phyloP scores from a whole-genome alignment of 64 coral and sea anemone genomes.

The Catalaphyllia jardinei region DNA sequence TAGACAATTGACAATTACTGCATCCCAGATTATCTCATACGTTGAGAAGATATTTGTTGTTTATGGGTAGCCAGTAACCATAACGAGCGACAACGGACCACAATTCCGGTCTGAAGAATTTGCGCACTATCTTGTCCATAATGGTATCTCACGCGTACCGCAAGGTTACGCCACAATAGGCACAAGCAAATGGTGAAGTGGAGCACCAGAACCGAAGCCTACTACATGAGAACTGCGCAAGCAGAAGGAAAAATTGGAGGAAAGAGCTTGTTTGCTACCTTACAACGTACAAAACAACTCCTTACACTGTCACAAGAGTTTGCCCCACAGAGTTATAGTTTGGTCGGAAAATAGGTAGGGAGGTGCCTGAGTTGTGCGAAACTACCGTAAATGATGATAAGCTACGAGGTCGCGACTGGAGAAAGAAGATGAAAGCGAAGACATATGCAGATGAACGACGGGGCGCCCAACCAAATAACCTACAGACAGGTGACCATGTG shows the following conservation, averaged over 20 bases:
- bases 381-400: conserved; percentile 1
- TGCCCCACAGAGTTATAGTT: conserved; percentile 57
- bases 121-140: too few relatives aligned
- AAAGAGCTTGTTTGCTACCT: too few relatives aligned
- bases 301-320: too few relatives aligned
- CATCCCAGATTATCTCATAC: too few relatives aligned
- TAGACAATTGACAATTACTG: too few relatives aligned
- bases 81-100: too few relatives aligned
- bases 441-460: conserved; percentile 26
- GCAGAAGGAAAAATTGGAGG: conserved; percentile 38
- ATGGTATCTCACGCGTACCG: too few relatives aligned
- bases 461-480: too few relatives aligned
- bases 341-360: conserved; percentile 21
- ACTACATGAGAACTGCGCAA: conserved; percentile 16
- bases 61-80: too few relatives aligned
- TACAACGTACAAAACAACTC: too few relatives aligned
- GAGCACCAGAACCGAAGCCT: conserved; percentile 26
- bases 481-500: conserved; percentile 41
- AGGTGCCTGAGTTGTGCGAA: background rate
- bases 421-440: conserved; percentile 44
- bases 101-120: too few relatives aligned
- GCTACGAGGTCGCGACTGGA: conserved; percentile 41
- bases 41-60: too few relatives aligned
- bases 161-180: background rate
- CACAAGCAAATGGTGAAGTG: conserved; percentile 35